phyloP scores from a whole-genome alignment of 1,140 invertebrate species.

The Bombus pyrosoma region DNA sequence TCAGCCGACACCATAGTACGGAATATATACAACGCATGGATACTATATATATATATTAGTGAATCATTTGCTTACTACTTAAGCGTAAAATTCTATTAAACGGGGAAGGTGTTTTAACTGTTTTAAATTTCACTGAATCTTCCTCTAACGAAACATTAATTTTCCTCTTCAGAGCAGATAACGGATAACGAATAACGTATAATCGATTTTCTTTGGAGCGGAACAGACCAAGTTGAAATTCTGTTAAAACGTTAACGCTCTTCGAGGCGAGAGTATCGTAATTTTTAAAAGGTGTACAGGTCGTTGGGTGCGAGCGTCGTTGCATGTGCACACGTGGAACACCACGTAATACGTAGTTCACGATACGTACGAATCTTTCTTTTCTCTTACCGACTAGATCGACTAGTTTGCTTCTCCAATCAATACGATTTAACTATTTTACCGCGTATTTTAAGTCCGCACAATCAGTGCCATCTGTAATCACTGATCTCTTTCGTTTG shows the following conservation, averaged over 20 bases:
- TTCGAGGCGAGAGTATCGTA: conserved; percentile 25
- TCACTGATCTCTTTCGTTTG: neutral
- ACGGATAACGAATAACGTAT: conserved; percentile 22
- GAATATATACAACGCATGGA: too few relatives aligned
- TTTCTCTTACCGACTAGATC: neutral
- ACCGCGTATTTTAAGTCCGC: neutral
- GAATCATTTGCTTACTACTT: neutral
- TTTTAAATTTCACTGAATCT: neutral
- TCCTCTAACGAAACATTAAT: conserved; percentile 13
- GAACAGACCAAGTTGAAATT: conserved; percentile 22
- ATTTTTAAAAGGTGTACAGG: conserved; percentile 15
- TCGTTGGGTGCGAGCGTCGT: neutral
- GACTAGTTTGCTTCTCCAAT: neutral
- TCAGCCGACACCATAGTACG: neutral
- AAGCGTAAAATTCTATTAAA: conserved; percentile 7
- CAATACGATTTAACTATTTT: neutral
- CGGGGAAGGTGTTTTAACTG: neutral
- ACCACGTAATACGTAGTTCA: neutral
- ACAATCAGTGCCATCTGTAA: neutral
- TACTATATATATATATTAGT: neutral
- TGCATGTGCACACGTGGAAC: too few relatives aligned
- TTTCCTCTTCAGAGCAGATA: conserved; percentile 9
- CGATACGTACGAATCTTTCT: neutral
- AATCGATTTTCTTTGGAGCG: conserved; percentile 20
- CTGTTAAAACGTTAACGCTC: conserved; percentile 24